A percentile compares a stretch with the other conserved stretches of the same genome.
These are phyloP conservation scores for Barnardius zonarius DNA, from an alignment of 2,113 vertebrate genomes.

Conservation along the genomic window DNA sequence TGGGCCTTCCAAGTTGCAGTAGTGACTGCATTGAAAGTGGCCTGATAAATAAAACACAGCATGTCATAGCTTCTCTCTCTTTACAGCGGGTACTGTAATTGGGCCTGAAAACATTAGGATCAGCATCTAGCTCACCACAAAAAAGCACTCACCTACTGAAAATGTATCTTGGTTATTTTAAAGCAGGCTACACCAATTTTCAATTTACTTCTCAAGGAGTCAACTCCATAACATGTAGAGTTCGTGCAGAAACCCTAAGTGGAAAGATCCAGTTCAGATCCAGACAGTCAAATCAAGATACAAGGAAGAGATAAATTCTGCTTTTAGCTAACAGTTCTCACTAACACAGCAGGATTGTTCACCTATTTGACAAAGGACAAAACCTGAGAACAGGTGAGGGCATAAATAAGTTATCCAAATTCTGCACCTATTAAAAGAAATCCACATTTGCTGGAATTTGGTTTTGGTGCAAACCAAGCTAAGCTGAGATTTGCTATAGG, in stretches of 20 bases:
- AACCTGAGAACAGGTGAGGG: background rate
- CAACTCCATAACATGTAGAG: background rate
- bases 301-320: background rate
- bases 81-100: background rate
- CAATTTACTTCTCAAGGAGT: background rate
- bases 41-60: background rate
- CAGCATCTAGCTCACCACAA: background rate
- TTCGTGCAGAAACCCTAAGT: background rate
- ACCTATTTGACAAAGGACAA: background rate
- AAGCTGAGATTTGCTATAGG: constrained; percentile 9
- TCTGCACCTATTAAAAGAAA: background rate
- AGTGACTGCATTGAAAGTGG: background rate
- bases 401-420: background rate
- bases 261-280: background rate
- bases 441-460: background rate
- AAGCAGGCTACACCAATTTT: background rate
- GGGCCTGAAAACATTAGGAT: background rate
- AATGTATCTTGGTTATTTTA: background rate
- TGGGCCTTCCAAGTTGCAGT: background rate
- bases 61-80: background rate
- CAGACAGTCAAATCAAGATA: background rate
- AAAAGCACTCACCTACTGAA: background rate
- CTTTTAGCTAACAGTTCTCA: background rate
- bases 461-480: constrained; percentile 33
- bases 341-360: background rate